These are phyloP conservation scores for Eulemur macaco DNA, from an alignment of 2,113 vertebrate species.

Conservation along the genomic window DNA sequence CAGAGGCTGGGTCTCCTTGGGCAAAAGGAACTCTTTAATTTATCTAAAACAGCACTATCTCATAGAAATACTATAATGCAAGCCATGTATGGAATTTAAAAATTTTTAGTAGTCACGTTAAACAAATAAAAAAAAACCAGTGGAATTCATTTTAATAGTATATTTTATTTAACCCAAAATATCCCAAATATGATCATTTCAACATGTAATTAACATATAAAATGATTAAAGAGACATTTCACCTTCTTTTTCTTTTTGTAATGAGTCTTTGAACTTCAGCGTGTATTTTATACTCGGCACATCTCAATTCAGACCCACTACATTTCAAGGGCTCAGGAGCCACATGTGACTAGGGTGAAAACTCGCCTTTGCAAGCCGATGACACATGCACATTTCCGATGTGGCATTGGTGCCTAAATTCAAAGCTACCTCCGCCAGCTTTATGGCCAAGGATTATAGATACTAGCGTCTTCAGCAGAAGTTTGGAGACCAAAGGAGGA, in stretches of 20 bases:
- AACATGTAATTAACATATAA: neutral
- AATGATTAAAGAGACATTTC: neutral
- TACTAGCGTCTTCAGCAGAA: neutral
- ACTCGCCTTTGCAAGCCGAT: neutral
- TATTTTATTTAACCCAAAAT: neutral
- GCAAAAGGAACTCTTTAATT: neutral
- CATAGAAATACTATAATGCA: neutral
- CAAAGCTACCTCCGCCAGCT: neutral
- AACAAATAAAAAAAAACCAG: neutral
- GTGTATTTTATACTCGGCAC: neutral
- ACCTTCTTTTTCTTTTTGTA: neutral
- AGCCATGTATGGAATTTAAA: neutral
- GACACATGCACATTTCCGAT: neutral
- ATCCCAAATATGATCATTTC: neutral
- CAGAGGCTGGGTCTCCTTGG: neutral
- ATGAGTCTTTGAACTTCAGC: neutral
- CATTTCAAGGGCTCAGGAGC: neutral
- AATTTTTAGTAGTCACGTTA: neutral
- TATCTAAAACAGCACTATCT: neutral
- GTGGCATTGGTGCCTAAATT: neutral
- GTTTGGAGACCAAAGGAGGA: neutral
- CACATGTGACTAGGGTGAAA: rapidly evolving
- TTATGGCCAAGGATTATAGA: neutral
- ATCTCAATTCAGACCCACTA: neutral
- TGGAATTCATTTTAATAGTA: neutral